Base-by-base conservation (phyloP, 2,113 vertebrate species). In the Rissa tridactyla region DNA sequence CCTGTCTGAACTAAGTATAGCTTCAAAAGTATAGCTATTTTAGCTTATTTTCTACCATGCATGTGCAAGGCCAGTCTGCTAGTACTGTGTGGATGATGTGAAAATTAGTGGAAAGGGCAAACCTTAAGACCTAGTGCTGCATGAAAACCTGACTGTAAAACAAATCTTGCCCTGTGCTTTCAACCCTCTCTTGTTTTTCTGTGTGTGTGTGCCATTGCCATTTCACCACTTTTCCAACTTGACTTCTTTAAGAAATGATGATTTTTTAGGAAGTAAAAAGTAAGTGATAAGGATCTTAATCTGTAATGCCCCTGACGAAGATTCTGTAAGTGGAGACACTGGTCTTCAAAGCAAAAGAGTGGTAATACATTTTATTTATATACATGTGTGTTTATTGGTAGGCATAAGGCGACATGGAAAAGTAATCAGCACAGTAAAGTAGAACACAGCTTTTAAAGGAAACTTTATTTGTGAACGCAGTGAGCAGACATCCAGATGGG, bases 1-100 rank as follows among this genome's bases (percentile, higher is more conserved):
- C 95, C 95, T 94, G 82, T 47, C 46, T 96, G 90, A 88, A 54
- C 88, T 94, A 96, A 94, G 75, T 93, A 93, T 88, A 96, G 42
- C 71, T 93, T 94, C 60, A 80, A 86, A 96, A 94, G 57, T 79
- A 25, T n/a, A 65, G 58, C 38, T 88, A 36, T 90, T 65, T 5
- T 69, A 90, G 68, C 42, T 88, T 57, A 8, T 94, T 82, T 95
- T 82, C 44, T 87, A 14, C 73, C 20, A 13, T 23, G 34, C 32
- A 58, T 40, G 2, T 54, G 11, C 64, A 79, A 77, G 61, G 27
- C 16, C 15, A 36, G 30, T 52, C 47, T 83, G 32, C 52, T 68
- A 65, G 25, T 70, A 44, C 20, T 46, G 34, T 79, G 22, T 42
- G 46, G 40, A 34, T 72, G 52, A 58, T 82, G 34, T n/a, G 72